Evolutionary conservation across 2,888 invertebrate genomes (phyloP), one percentile per base, ranked within the genome.

Genomic region (Drosophila emarginata): DNA sequence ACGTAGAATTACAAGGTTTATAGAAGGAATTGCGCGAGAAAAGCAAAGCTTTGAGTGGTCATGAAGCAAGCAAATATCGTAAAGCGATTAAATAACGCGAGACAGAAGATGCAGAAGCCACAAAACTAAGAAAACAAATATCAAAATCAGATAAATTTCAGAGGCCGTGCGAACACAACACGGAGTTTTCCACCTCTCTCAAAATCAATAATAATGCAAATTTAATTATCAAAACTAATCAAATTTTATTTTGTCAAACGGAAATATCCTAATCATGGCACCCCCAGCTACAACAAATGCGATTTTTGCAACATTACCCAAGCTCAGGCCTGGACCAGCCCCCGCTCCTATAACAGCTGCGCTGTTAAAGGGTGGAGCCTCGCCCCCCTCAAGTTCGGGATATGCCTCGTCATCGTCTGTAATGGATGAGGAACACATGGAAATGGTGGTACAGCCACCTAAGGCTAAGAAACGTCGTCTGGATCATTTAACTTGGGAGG

Each of bases 401-500:
- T 87, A 85, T 64, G 75, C 79, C 2, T 81, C 83, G 11, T 84
- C 83, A 0, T 71, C 80, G 5, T 65, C 57, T n/a, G 23, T 37
- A 14, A 18, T 15, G 23, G 81, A 79, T 60, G 76, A 76, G 18
- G 72, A 67, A 5, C 45, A 45, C 11, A 70, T 50, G 52, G 87
- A 84, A 9, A 84, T 88, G 53, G 88, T 64, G n/a, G 40, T 18
- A 18, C 7, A 71, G 12, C 28, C 74, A 26, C 64, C 72, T 1
- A 84, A 88, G 70, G 80, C 86, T 15, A 94, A 95, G 77, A 97
- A 97, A 90, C 93, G 97, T 64, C 93, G 96, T 61, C 92, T 97
- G 84, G 97, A 97, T 90, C 97, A 97, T 90, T 92, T 97, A 51
- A 93, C 96, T 67, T 96, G 96, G 95, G 97, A 97, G 89, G 96